Evolutionary conservation across 1,140 invertebrate species (phyloP).

Genomic region (Calosoma granatense): DNA sequence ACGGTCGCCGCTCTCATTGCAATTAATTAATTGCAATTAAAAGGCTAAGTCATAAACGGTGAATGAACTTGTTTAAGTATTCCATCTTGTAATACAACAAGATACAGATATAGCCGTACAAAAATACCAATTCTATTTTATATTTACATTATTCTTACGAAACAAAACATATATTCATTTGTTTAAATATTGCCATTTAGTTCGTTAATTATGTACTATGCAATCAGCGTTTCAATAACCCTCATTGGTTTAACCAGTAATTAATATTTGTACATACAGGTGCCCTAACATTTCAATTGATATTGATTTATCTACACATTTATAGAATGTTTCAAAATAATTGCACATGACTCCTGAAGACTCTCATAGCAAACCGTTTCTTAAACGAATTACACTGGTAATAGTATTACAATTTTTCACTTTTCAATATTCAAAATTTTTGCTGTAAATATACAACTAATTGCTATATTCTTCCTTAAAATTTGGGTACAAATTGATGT

Average conservation of each 20-base stretch:
- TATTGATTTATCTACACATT: neutral
- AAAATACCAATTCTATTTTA: neutral
- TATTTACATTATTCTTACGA: neutral
- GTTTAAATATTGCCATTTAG: neutral
- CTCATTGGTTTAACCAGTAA: too few species aligned
- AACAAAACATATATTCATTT: neutral
- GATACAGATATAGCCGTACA: neutral
- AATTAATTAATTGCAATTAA: neutral
- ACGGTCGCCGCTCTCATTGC: neutral
- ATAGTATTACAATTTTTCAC: too few species aligned
- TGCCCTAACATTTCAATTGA: too few species aligned
- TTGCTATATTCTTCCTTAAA: too few species aligned
- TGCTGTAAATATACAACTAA: too few species aligned
- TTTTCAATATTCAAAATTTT: too few species aligned
- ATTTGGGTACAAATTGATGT: too few species aligned
- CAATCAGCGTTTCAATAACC: too few species aligned
- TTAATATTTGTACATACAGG: too few species aligned
- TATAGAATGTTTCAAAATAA: neutral
- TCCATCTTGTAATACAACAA: too few species aligned
- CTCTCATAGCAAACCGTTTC: neutral
- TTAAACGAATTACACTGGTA: too few species aligned
- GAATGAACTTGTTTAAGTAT: too few species aligned
- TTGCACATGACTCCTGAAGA: neutral
- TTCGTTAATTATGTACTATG: neutral
- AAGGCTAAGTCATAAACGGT: neutral